These are phyloP conservation scores for Meloidogyne chitwoodi DNA, from an alignment of 1,140 invertebrate genomes.

Conservation along the genomic window DNA sequence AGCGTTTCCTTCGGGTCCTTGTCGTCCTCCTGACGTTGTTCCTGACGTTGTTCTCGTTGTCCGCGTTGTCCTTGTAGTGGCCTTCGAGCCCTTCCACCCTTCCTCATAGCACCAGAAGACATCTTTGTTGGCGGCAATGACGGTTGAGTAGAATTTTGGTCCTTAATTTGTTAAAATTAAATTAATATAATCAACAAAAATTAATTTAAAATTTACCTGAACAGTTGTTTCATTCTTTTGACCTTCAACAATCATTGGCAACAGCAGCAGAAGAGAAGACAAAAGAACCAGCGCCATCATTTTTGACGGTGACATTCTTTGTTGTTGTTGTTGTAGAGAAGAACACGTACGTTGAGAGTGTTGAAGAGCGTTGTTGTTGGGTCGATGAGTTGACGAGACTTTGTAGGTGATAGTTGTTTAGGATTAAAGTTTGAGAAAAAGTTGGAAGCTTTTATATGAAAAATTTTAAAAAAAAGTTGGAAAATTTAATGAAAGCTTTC, in stretches of 20 bases:
- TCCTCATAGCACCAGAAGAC: not conserved
- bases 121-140: not conserved
- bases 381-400: not conserved
- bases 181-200: too few relatives aligned
- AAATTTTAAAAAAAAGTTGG: too few relatives aligned
- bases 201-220: not conserved
- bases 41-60: not conserved
- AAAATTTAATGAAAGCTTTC: too few relatives aligned
- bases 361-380: not conserved
- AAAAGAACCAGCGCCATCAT: not conserved
- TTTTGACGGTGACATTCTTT: not conserved
- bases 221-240: not conserved
- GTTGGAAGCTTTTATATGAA: too few relatives aligned
- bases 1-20: not conserved
- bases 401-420: too few relatives aligned
- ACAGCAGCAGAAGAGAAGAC: not conserved
- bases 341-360: not conserved
- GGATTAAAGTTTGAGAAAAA: too few relatives aligned
- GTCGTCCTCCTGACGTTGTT: too few relatives aligned
- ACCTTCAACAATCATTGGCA: not conserved
- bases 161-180: not conserved
- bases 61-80: not conserved
- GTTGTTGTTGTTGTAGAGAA: not conserved
- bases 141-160: not conserved
- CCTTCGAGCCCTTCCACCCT: not conserved